Evolutionary conservation across 2,888 invertebrate species (phyloP).

Genomic region (Tryphoninae sp.): DNA sequence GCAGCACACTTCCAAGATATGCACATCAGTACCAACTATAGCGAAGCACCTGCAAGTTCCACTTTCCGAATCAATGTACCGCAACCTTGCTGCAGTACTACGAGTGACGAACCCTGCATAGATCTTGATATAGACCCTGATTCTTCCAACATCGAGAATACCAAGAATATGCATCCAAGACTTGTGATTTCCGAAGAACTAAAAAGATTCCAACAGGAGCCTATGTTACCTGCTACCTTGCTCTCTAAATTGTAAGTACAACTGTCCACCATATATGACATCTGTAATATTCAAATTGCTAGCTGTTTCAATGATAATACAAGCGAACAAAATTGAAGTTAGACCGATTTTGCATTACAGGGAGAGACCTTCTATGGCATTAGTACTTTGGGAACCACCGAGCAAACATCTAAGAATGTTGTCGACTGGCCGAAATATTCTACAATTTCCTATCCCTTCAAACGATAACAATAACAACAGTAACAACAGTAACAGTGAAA

Average conservation of each 20-base stretch:
- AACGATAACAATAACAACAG: slow-evolving; percentile 67
- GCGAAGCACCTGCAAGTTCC: slow-evolving; percentile 66
- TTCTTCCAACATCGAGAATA: slow-evolving; percentile 56
- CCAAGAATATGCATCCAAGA: slow-evolving; percentile 77
- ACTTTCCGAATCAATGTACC: slow-evolving; percentile 67
- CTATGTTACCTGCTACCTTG: slow-evolving; percentile 86
- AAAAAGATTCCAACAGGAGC: slow-evolving; percentile 85
- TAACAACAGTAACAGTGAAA: slow-evolving; percentile 66
- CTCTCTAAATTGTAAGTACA: slow-evolving; percentile 81
- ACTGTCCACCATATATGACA: background rate
- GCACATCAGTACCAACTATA: slow-evolving; percentile 84
- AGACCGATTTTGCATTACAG: slow-evolving; percentile 78
- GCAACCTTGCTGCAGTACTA: slow-evolving; percentile 54
- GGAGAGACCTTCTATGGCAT: slow-evolving; percentile 89
- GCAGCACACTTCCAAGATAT: slow-evolving; percentile 89
- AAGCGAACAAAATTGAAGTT: slow-evolving; percentile 63
- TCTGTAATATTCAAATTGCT: background rate
- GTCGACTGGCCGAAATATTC: slow-evolving; percentile 68
- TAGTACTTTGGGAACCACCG: slow-evolving; percentile 92
- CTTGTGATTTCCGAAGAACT: slow-evolving; percentile 88
- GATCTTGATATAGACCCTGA: slow-evolving; percentile 68
- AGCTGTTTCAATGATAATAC: slow-evolving; percentile 6
- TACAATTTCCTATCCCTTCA: slow-evolving; percentile 62
- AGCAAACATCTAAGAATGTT: slow-evolving; percentile 82
- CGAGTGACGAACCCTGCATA: slow-evolving; percentile 66